Evolutionary conservation across 2,797 vertebrate species (phyloP).

Genomic region (Eulemur rubriventer): DNA sequence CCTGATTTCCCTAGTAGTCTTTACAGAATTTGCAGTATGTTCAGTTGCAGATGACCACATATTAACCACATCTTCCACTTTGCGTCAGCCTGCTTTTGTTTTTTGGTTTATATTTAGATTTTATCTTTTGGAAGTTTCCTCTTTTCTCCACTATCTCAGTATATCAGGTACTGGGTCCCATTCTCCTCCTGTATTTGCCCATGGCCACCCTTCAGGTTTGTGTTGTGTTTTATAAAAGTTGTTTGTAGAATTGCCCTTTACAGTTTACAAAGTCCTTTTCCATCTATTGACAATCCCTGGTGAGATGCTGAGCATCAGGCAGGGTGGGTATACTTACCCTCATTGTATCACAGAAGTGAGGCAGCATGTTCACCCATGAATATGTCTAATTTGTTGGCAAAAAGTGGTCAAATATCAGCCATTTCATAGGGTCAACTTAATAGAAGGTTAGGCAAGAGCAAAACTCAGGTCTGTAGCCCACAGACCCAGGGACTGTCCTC

Average conservation of each 20-base stretch:
- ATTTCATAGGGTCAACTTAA: background rate
- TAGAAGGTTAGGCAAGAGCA: background rate
- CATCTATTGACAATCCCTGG: background rate
- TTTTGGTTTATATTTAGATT: slow-evolving; percentile 3
- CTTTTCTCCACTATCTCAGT: background rate
- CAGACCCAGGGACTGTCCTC: background rate
- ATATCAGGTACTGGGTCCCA: background rate
- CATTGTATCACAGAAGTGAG: background rate
- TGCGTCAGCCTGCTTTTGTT: background rate
- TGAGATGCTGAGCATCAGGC: background rate
- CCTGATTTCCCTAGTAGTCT: background rate
- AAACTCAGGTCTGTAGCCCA: background rate
- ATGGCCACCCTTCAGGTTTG: background rate
- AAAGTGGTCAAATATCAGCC: background rate
- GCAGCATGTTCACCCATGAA: background rate
- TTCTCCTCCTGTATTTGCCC: background rate
- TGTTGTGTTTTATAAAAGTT: background rate
- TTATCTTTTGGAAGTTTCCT: background rate
- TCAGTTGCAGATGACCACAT: background rate
- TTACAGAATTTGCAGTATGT: background rate
- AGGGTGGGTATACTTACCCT: background rate
- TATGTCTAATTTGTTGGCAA: background rate
- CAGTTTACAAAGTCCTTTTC: background rate
- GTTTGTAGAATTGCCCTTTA: background rate
- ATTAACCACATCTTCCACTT: background rate